Evolutionary conservation across 2,888 invertebrate species (phyloP), one percentile per base, ranked within the genome.

Genomic region (Leptopilina myrica): DNA sequence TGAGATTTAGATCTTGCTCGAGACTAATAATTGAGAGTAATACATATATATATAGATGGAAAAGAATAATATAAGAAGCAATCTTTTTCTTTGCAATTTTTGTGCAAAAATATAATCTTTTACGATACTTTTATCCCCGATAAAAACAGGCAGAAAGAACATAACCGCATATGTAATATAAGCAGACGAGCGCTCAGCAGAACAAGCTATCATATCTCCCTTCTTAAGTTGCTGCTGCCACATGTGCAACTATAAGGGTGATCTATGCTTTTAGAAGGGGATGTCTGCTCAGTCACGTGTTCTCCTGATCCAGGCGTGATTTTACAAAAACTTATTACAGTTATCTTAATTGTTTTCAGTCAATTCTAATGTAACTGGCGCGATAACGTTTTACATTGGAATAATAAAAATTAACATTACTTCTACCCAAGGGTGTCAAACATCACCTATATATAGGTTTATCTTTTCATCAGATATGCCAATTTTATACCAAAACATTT

Each of bases 221-320:
- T 82, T 75, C 83, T 83, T 83, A 80, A 76, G 78, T 78, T 78
- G 26, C 20, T 59, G 69, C 78, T 15, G 77, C 78, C 84, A 81
- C 84, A 82, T 84, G 82, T 81, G 82, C 62, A 14, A 62, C 78
- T 81, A 69, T 82, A 80, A 81, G 84, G 85, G 85, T 89, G 89
- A 89, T 88, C 87, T 89, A 89, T 88, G 88, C 84, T 83, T 85
- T 83, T 82, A 84, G 85, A 87, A 85, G 86, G 88, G 89, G 85
- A 78, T 82, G 83, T 82, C 49, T 49, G 80, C 75, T 80, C 84
- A 86, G 89, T 90, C 90, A 88, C 89, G 88, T 88, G 89, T 87
- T 87, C 85, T 83, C 85, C 84, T 85, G 86, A 85, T 89, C 87
- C 85, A 84, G 86, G 86, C 85, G 86, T 86, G 88, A 89, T 90